Evolutionary conservation across 2,888 invertebrate species (phyloP).

Genomic region (Tromatobia lineatoria): DNA sequence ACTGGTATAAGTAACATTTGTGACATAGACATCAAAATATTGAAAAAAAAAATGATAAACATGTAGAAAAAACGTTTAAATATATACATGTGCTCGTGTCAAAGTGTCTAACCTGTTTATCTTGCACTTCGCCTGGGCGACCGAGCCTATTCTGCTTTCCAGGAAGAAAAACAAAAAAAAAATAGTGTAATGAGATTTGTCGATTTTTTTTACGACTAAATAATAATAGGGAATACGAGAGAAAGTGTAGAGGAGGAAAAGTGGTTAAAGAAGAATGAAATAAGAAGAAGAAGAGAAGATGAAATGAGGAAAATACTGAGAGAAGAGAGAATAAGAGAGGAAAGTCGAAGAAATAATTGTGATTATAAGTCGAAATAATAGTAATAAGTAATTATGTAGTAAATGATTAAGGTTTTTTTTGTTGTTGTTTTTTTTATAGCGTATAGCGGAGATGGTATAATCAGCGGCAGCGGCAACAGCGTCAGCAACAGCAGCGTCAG

Average conservation of each 20-base stretch:
- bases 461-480: slow-evolving; percentile 68
- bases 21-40: slow-evolving; percentile 6
- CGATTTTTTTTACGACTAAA: neutral
- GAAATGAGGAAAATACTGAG: slow-evolving; percentile 46
- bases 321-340: slow-evolving; percentile 72
- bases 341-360: slow-evolving; percentile 82
- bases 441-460: slow-evolving; percentile 72
- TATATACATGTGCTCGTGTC: slow-evolving; percentile 56
- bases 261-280: slow-evolving; percentile 73
- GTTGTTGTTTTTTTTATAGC: slow-evolving; percentile 54
- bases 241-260: slow-evolving; percentile 48
- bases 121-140: slow-evolving; percentile 93
- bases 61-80: slow-evolving; percentile 56
- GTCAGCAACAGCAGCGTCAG: slow-evolving; percentile 71
- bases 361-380: slow-evolving; percentile 47
- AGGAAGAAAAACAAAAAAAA: slow-evolving; percentile 84
- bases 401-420: slow-evolving; percentile 35
- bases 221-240: neutral
- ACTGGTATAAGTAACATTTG: no score
- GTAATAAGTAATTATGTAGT: slow-evolving; percentile 46
- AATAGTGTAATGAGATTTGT: slow-evolving; percentile 43
- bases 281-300: slow-evolving; percentile 67
- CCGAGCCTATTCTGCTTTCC: slow-evolving; percentile 89
- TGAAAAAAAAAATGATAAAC: slow-evolving; percentile 20
- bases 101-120: slow-evolving; percentile 89